A percentile compares a stretch with the other conserved stretches of the same genome.
phyloP scores from a whole-genome alignment of 2,113 vertebrate genomes.

The Leucoraja erinaceus region DNA sequence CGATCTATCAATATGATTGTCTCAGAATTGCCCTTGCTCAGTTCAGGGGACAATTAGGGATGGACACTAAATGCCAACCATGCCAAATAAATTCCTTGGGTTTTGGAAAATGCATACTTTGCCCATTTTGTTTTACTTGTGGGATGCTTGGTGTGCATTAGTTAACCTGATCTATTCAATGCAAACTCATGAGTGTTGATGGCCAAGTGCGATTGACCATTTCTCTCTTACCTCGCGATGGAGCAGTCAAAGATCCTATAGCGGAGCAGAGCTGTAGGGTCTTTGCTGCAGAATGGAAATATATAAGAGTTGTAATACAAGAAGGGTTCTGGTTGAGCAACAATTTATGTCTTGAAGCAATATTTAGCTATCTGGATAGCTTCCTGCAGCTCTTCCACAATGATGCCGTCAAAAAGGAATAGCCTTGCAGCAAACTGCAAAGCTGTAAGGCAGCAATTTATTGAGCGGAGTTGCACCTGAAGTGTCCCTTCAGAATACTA shows the following conservation, averaged over 20 bases:
- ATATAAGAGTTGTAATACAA: not conserved
- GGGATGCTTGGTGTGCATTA: not conserved
- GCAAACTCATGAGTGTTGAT: not conserved
- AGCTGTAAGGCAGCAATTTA: not conserved
- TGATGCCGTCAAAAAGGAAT: not conserved
- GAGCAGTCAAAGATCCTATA: no score
- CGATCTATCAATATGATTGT: no score
- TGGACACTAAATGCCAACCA: no score
- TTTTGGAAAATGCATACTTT: not conserved
- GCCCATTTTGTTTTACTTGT: not conserved
- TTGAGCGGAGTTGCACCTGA: not conserved
- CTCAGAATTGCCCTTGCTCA: no score
- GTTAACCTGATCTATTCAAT: not conserved
- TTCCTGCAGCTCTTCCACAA: not conserved
- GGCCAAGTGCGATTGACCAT: not conserved
- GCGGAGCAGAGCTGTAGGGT: no score
- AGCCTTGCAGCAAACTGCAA: not conserved
- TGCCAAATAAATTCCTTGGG: no score
- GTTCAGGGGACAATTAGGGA: no score
- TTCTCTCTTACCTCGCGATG: not conserved
- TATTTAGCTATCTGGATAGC: not conserved
- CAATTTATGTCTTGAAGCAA: not conserved
- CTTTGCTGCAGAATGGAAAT: no score
- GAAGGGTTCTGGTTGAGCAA: not conserved
- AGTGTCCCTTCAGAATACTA: not conserved